Evolutionary conservation across 2,888 invertebrate species (phyloP).

Genomic region (Thera britannica): DNA sequence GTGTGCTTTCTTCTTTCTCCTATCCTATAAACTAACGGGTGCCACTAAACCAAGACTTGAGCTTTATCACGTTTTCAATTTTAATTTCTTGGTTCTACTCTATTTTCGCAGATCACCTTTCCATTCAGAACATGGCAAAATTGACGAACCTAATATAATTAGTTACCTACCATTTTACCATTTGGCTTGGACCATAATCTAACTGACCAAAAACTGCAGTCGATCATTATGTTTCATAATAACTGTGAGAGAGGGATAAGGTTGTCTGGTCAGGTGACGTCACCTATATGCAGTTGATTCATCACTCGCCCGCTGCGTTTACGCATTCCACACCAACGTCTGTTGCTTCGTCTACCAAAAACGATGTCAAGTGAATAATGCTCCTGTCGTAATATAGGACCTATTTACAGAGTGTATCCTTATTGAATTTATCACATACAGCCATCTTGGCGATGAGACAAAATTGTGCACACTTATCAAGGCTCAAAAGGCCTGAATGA

Average conservation of each 20-base stretch:
- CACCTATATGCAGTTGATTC: slow-evolving; percentile 63
- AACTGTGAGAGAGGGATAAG: slow-evolving; percentile 28
- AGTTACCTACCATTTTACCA: not conserved
- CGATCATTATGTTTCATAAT: not conserved
- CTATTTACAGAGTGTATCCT: slow-evolving; percentile 42
- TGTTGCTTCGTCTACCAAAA: slow-evolving; percentile 61
- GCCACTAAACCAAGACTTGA: too few relatives aligned
- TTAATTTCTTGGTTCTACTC: too few relatives aligned
- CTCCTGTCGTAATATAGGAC: slow-evolving; percentile 38
- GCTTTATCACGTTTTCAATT: too few relatives aligned
- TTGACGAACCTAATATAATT: not conserved
- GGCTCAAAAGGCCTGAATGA: too few relatives aligned
- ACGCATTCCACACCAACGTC: slow-evolving; percentile 64
- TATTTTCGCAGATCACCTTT: too few relatives aligned
- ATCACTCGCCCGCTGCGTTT: slow-evolving; percentile 59
- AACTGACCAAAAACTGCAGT: not conserved
- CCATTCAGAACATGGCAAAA: not conserved
- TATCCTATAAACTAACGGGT: too few relatives aligned
- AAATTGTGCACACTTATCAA: not conserved
- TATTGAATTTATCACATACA: slow-evolving; percentile 16
- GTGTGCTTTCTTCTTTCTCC: not conserved
- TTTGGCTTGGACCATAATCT: not conserved
- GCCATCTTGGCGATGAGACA: slow-evolving; percentile 8
- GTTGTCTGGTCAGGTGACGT: slow-evolving; percentile 73
- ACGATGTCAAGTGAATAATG: slow-evolving; percentile 48